Conservation (phyloP, 2,797 vertebrate species). For the Allobates femoralis region DNA sequence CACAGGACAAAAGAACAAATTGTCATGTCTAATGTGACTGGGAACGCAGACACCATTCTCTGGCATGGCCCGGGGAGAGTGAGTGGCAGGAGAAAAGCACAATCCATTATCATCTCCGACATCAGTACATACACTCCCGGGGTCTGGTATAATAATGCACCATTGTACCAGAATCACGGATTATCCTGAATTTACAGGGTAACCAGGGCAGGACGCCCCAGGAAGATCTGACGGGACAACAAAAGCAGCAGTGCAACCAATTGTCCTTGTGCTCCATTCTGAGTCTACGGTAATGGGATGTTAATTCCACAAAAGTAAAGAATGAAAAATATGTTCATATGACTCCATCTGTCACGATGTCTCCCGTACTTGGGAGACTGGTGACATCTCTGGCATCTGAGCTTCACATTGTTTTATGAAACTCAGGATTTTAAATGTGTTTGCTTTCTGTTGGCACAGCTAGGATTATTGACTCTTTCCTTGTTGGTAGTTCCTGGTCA, state of each 20-base stretch:
- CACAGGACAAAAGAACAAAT: constrained; percentile 47
- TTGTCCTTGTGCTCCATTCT: neutral
- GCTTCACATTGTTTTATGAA: no score
- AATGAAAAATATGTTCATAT: no score
- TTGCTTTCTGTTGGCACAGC: no score
- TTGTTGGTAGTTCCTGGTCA: no score
- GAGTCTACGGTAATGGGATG: neutral
- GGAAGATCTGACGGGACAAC: neutral
- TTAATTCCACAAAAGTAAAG: no score
- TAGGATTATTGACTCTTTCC: no score
- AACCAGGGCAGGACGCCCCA: neutral
- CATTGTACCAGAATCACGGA: neutral
- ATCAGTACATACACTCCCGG: neutral
- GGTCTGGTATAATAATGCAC: neutral
- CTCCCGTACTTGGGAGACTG: no score
- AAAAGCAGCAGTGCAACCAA: neutral
- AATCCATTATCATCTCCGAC: constrained; percentile 32
- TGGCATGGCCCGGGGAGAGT: constrained; percentile 26
- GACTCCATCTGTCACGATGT: no score
- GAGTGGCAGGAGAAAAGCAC: constrained; percentile 37
- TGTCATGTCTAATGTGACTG: constrained; percentile 50
- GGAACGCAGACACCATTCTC: constrained; percentile 20
- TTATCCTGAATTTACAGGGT: neutral
- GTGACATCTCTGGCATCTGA: no score
- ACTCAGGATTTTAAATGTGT: no score